Base-by-base conservation (phyloP, 2,888 invertebrate genomes). In the Cartodere bifasciata region DNA sequence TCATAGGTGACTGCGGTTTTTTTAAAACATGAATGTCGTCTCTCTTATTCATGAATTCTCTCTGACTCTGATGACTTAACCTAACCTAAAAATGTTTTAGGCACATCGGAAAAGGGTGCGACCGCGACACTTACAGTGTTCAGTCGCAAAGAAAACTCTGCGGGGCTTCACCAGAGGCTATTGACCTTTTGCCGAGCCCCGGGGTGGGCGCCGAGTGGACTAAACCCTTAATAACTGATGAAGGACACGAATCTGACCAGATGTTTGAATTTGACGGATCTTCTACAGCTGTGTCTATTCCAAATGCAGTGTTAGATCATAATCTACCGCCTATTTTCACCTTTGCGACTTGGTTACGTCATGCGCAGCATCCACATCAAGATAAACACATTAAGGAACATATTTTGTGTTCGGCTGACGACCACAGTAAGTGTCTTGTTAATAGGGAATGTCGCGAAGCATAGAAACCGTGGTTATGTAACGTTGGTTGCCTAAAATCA, bases 301-400 rank as follows among this genome's bases (percentile, higher is more conserved):
- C 91, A 0, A 72, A 74, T 45, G 65, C 72, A 4, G 67, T 83
- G 4, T 58, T 92, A 31, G 73, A 82, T 38, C 85, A 87, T 51
- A 70, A 73, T 20, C 68, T 94, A 23, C 72, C 80, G 6, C 70
- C 76, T 38, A 79, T 81, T 31, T 97, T 98, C 66, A 84, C 87
- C 34, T 70, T 98, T 48, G 76, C 87, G 23, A 88, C 90, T 6
- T 95, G 97, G 86, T 82, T 98, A 73, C 76, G 91, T 29, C 97
- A 97, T 63, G 83, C 83, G 23, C 75, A 79, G 9, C 72, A 79
- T 23, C 70, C 75, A 0, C 75, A 77, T 45, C 72, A 75, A 43
- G 88, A 91, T 59, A 86, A 88, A 48, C 90, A 88, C 53, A 68
- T 78, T 42, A 98, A 98, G 64, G 97, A 98, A 55, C 95, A 97